A percentile compares a stretch with the other conserved stretches of the same genome.
phyloP scores from a whole-genome alignment of 2,797 vertebrate genomes.

The Rhinophrynus dorsalis region DNA sequence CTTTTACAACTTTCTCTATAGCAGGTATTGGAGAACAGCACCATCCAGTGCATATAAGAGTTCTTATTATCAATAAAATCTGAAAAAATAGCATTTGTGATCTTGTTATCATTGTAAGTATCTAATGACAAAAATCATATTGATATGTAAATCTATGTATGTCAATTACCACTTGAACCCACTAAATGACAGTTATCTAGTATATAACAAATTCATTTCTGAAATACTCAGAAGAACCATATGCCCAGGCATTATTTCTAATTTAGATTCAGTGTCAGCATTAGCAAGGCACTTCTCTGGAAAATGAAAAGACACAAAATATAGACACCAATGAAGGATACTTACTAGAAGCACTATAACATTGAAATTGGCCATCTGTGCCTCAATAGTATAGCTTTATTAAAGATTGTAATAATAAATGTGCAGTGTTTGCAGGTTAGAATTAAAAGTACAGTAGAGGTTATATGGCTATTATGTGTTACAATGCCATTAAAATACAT shows the following conservation, averaged over 20 bases:
- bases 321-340: neutral
- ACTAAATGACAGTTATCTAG: neutral
- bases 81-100: no score
- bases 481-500: neutral
- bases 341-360: conserved; percentile 6
- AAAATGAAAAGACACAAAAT: neutral
- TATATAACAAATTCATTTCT: conserved; percentile 1
- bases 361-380: conserved; percentile 13
- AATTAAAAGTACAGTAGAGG: neutral
- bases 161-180: neutral
- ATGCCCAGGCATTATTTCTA: neutral
- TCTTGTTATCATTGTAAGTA: neutral
- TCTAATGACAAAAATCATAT: conserved; percentile 4
- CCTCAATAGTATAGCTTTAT: neutral
- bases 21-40: no score
- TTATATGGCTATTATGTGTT: neutral
- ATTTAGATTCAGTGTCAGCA: neutral
- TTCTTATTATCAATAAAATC: neutral
- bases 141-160: neutral
- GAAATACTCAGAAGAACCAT: neutral
- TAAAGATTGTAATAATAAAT: neutral
- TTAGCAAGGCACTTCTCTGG: neutral
- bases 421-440: neutral
- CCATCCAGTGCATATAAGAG: no score
- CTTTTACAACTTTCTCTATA: no score